These are phyloP conservation scores for Andinoacara biseriatus DNA, from an alignment of 2,113 vertebrate species.

Conservation along the genomic window DNA sequence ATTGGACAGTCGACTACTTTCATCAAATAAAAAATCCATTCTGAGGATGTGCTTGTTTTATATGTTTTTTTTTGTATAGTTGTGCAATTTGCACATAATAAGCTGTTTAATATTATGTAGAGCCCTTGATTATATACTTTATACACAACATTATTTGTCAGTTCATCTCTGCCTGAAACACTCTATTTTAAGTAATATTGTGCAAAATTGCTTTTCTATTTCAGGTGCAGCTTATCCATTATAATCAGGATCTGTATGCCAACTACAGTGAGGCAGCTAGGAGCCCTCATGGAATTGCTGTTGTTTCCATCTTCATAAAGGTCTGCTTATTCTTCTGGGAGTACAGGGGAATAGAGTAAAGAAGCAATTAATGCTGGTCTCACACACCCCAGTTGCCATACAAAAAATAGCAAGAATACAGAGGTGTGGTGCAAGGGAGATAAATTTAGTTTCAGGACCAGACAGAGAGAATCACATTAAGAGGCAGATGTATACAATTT, in stretches of 20 bases:
- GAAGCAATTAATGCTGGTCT: not conserved
- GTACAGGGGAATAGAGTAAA: not conserved
- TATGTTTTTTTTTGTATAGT: not conserved
- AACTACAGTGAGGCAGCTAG: slow-evolving; percentile 93
- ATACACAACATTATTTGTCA: too few relatives aligned
- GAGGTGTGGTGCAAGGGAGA: not conserved
- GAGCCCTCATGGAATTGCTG: slow-evolving; percentile 92
- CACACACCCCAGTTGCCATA: not conserved
- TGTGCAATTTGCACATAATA: not conserved
- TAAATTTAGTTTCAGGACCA: not conserved
- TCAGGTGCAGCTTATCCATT: slow-evolving; percentile 95
- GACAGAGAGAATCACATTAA: not conserved
- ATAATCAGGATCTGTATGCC: slow-evolving; percentile 94
- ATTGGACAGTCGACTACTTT: not conserved
- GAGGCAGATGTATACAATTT: not conserved
- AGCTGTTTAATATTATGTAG: too few relatives aligned
- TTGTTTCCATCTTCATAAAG: slow-evolving; percentile 93
- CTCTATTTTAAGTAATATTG: not conserved
- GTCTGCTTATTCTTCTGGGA: slow-evolving; percentile 41
- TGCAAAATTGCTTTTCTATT: not conserved
- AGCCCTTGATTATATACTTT: too few relatives aligned
- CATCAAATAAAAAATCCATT: not conserved
- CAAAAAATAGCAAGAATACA: not conserved
- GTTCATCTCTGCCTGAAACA: not conserved
- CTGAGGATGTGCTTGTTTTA: too few relatives aligned